These are phyloP conservation scores for Schizopygopsis pylzovi DNA, from an alignment of 2,797 vertebrate species.

Conservation along the genomic window DNA sequence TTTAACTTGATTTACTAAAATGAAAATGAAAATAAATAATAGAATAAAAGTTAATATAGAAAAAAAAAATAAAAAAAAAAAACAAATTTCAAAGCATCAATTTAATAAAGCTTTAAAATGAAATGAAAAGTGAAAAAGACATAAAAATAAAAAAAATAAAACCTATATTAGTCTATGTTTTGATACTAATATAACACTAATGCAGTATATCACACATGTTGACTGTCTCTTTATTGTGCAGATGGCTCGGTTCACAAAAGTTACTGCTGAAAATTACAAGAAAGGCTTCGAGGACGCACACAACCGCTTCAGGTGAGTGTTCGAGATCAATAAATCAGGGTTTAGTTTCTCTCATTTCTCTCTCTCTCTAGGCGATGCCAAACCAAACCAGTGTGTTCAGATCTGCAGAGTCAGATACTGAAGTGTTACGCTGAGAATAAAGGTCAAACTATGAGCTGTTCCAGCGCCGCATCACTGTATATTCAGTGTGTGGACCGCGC, in stretches of 20 bases:
- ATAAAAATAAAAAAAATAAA: no score
- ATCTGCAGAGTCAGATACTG: conserved; percentile 89
- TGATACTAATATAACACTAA: background rate
- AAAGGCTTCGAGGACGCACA: conserved; percentile 88
- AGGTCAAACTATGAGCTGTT: conserved; percentile 89
- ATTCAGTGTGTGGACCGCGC: conserved; percentile 89
- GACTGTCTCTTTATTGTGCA: conserved; percentile 66
- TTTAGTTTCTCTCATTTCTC: conserved; percentile 14
- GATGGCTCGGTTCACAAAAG: conserved; percentile 89
- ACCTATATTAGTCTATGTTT: no score
- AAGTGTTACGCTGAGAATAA: conserved; percentile 87
- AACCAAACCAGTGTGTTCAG: conserved; percentile 84
- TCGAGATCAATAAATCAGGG: background rate
- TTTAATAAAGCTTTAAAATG: no score
- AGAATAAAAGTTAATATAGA: no score
- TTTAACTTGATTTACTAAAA: no score
- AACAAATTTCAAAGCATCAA: no score
- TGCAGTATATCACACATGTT: background rate
- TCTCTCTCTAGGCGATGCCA: conserved; percentile 78
- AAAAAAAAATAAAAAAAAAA: no score
- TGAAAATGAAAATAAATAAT: no score
- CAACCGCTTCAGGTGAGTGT: conserved; percentile 87
- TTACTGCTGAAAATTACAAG: conserved; percentile 86
- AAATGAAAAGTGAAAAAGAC: no score
- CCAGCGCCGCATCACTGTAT: conserved; percentile 87